A percentile compares a stretch with the other conserved stretches of the same genome.
These are phyloP conservation scores for Alviniconcha marisindica DNA, from an alignment of 1,140 invertebrate species.

Conservation along the genomic window DNA sequence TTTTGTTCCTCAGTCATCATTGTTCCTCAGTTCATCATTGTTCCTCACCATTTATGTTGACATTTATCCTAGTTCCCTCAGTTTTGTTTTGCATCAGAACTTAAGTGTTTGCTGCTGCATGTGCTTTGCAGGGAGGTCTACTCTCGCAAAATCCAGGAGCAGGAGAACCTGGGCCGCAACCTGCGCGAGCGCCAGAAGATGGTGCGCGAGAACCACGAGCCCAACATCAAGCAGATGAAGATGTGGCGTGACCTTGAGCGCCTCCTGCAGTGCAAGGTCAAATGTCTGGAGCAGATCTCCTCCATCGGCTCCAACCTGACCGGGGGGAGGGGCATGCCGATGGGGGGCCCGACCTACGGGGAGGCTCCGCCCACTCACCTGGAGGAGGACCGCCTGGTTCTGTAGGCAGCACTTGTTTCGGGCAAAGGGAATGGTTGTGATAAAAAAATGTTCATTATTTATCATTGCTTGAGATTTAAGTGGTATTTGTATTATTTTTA, in stretches of 20 bases:
- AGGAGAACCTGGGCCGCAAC: constrained; percentile 79
- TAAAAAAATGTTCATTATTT: neutral
- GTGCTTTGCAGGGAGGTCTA: constrained; percentile 77
- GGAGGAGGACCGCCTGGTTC: constrained; percentile 67
- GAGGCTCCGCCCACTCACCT: constrained; percentile 59
- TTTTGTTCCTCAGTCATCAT: no score
- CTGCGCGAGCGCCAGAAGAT: constrained; percentile 81
- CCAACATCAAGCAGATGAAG: constrained; percentile 80
- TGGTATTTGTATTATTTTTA: neutral
- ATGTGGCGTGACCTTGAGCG: constrained; percentile 82
- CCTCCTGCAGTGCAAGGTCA: constrained; percentile 75
- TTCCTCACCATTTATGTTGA: no score
- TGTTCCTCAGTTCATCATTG: no score
- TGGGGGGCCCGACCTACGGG: constrained; percentile 46
- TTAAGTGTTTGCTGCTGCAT: no score
- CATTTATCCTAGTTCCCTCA: no score
- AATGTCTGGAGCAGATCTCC: constrained; percentile 62
- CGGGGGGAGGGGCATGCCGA: constrained; percentile 11
- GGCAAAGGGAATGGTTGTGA: neutral
- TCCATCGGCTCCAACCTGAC: constrained; percentile 41
- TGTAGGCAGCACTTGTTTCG: no score
- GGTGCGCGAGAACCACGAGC: constrained; percentile 79
- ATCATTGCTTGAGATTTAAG: neutral
- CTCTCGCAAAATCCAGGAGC: constrained; percentile 78
- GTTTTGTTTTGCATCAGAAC: no score